These are phyloP conservation scores for Lates calcarifer DNA, from an alignment of 2,113 vertebrate genomes.

Conservation along the genomic window DNA sequence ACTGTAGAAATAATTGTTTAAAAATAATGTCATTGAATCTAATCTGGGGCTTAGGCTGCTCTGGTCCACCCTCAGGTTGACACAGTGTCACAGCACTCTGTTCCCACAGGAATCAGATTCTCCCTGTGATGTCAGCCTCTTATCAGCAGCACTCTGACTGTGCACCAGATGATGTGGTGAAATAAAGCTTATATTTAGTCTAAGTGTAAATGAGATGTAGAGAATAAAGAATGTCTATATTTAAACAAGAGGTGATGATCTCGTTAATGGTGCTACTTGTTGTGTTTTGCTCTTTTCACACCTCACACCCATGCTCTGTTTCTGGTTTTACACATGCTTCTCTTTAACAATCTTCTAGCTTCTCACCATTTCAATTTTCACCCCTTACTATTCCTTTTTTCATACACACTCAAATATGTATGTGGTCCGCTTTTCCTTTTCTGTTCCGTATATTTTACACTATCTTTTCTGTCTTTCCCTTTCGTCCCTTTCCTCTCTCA, in stretches of 20 bases:
- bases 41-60: no score
- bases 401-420: not conserved
- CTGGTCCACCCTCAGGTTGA: no score
- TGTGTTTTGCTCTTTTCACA: constrained; percentile 1
- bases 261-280: not conserved
- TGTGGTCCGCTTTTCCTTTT: not conserved
- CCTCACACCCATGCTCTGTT: not conserved
- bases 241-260: not conserved
- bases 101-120: not conserved
- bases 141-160: not conserved
- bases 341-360: no score
- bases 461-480: not conserved
- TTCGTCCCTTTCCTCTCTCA: constrained; percentile 3
- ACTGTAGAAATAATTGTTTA: no score
- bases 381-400: not conserved
- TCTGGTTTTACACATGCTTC: not conserved
- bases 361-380: not conserved
- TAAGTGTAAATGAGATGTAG: constrained; percentile 6
- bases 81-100: not conserved
- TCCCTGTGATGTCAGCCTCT: not conserved
- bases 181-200: not conserved
- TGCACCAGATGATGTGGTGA: no score
- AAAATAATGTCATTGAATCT: no score
- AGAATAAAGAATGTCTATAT: not conserved
- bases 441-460: not conserved